These are phyloP conservation scores for Sitophilus oryzae DNA, from an alignment of 1,140 invertebrate genomes.

Conservation along the genomic window DNA sequence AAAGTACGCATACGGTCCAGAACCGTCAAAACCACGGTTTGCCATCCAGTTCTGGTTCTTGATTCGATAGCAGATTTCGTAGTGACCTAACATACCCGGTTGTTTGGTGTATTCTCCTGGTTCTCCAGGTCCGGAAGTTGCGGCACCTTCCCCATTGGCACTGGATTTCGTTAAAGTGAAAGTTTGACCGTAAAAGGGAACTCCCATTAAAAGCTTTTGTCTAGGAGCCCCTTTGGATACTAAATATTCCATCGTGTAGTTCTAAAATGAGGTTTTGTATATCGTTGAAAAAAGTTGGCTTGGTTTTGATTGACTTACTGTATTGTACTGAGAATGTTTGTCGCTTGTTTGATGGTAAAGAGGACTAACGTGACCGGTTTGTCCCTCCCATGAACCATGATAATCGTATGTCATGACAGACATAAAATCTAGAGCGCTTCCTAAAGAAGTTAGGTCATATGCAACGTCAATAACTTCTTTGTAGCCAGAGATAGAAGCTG, in stretches of 20 bases:
- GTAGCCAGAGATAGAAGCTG: conserved; percentile 80
- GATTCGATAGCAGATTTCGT: conserved; percentile 79
- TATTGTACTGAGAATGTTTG: conserved; percentile 67
- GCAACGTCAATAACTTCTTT: conserved; percentile 80
- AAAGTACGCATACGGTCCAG: conserved; percentile 72
- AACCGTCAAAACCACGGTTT: conserved; percentile 46
- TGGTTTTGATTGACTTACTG: conserved; percentile 50
- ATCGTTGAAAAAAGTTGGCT: background rate
- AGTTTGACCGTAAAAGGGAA: conserved; percentile 85
- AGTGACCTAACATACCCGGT: conserved; percentile 83
- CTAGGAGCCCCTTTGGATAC: conserved; percentile 66
- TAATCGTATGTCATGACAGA: conserved; percentile 88
- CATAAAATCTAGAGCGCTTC: conserved; percentile 69
- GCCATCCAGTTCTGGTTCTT: conserved; percentile 56
- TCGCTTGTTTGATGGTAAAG: conserved; percentile 59
- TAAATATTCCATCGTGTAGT: conserved; percentile 70
- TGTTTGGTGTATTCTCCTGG: conserved; percentile 80
- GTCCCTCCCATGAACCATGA: conserved; percentile 77
- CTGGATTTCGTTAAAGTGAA: conserved; percentile 61
- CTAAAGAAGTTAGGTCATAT: conserved; percentile 69
- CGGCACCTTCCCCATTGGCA: conserved; percentile 45
- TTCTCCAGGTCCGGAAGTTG: conserved; percentile 63
- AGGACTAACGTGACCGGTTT: conserved; percentile 78
- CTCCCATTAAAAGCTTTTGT: conserved; percentile 76
- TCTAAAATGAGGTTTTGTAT: conserved; percentile 46